Evolutionary conservation across 1,140 invertebrate species (phyloP).

Genomic region (Semibalanus balanoides): DNA sequence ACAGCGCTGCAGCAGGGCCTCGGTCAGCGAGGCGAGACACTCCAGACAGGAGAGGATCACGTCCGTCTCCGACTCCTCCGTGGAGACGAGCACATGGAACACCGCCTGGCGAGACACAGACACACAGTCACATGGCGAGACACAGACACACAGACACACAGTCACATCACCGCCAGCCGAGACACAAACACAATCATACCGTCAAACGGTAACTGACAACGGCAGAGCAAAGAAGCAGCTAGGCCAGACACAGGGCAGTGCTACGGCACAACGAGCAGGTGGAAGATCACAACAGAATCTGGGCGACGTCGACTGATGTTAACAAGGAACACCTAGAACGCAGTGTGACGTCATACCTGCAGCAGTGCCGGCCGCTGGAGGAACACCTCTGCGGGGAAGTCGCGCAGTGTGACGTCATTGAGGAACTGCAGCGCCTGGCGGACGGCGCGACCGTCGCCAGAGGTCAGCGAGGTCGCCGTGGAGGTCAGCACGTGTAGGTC

Average conservation of each 20-base stretch:
- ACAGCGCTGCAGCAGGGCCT: neutral
- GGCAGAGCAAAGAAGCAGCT: too few species aligned
- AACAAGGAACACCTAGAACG: too few species aligned
- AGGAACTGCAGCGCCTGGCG: constrained; percentile 15
- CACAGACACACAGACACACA: too few species aligned
- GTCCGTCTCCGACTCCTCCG: neutral
- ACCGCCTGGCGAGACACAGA: neutral
- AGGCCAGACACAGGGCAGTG: too few species aligned
- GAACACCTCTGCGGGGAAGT: constrained; percentile 16
- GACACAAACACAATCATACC: too few species aligned
- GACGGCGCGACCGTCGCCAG: constrained; percentile 8
- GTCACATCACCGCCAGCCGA: too few species aligned
- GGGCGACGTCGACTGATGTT: too few species aligned
- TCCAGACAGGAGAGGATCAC: neutral
- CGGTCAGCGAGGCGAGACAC: neutral
- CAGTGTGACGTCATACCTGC: constrained; percentile 5
- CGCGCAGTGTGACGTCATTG: constrained; percentile 12
- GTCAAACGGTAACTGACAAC: too few species aligned
- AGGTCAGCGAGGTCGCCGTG: constrained; percentile 11
- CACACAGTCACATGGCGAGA: too few species aligned
- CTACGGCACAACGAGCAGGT: too few species aligned
- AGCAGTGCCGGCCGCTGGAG: constrained; percentile 16
- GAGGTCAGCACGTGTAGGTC: constrained; percentile 14
- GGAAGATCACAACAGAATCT: too few species aligned
- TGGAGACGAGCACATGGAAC: neutral